phyloP scores from a whole-genome alignment of 1,140 invertebrate species.

The Drosophila teissieri region DNA sequence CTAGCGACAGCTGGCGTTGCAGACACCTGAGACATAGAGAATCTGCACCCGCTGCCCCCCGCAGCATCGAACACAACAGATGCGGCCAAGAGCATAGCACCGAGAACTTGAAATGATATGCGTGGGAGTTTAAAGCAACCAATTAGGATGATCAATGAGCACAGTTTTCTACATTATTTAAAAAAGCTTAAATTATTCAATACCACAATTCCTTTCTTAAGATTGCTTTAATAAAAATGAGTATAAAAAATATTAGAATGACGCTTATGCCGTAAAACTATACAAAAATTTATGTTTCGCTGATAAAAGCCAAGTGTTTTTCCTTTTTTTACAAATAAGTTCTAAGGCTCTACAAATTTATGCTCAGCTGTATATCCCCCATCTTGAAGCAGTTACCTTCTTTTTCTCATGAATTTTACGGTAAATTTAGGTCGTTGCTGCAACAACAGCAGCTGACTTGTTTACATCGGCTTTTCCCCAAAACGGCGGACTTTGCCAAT shows the following conservation, averaged over 20 bases:
- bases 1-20: conserved; percentile 44
- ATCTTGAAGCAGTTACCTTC: conserved; percentile 21
- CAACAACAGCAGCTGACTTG: conserved; percentile 57
- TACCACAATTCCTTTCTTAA: no score
- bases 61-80: conserved; percentile 28
- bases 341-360: neutral
- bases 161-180: no score
- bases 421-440: conserved; percentile 74
- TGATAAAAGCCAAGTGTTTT: no score
- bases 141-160: no score
- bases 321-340: neutral
- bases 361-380: neutral
- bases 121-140: no score
- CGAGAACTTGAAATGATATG: neutral
- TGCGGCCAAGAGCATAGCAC: conserved; percentile 4
- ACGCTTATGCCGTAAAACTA: no score
- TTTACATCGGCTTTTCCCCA: conserved; percentile 69
- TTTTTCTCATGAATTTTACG: conserved; percentile 80
- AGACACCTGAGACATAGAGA: conserved; percentile 58
- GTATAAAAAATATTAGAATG: no score
- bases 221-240: no score
- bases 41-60: conserved; percentile 40
- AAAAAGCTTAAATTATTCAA: no score
- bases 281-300: no score
- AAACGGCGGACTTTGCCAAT: conserved; percentile 67